phyloP scores from a whole-genome alignment of 2,888 invertebrate genomes.

The Isoperla grammatica region DNA sequence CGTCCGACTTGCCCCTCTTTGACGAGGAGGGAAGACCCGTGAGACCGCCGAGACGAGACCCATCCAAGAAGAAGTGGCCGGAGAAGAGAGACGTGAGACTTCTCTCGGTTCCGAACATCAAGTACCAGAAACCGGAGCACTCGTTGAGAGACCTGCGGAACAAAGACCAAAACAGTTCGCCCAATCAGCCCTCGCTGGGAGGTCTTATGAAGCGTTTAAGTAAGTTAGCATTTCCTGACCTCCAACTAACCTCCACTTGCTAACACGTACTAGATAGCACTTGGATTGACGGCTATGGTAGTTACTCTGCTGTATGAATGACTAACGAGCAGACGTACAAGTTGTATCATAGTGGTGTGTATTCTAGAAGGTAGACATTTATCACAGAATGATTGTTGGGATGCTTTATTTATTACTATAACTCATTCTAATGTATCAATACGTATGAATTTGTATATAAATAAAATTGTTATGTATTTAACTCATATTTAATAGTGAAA shows the following conservation, averaged over 20 bases:
- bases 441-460: background rate
- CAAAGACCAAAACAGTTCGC: conserved; percentile 44
- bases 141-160: conserved; percentile 51
- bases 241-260: conserved; percentile 2
- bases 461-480: background rate
- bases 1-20: conserved; percentile 58
- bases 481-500: background rate
- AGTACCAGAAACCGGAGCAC: conserved; percentile 47
- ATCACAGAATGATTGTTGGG: conserved; percentile 23
- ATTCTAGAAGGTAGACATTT: conserved; percentile 3
- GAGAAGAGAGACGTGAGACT: conserved; percentile 60
- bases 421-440: background rate
- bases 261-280: background rate
- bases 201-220: conserved; percentile 79
- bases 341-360: conserved; percentile 7
- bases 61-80: conserved; percentile 46
- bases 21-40: conserved; percentile 50
- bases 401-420: conserved; percentile 19
- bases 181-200: conserved; percentile 54
- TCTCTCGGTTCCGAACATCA: conserved; percentile 73
- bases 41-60: conserved; percentile 48
- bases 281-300: background rate
- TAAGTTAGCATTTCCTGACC: conserved; percentile 56
- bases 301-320: conserved; percentile 1
- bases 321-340: background rate